Evolutionary conservation across 2,888 invertebrate genomes (phyloP).

Genomic region (Phortica okadai): DNA sequence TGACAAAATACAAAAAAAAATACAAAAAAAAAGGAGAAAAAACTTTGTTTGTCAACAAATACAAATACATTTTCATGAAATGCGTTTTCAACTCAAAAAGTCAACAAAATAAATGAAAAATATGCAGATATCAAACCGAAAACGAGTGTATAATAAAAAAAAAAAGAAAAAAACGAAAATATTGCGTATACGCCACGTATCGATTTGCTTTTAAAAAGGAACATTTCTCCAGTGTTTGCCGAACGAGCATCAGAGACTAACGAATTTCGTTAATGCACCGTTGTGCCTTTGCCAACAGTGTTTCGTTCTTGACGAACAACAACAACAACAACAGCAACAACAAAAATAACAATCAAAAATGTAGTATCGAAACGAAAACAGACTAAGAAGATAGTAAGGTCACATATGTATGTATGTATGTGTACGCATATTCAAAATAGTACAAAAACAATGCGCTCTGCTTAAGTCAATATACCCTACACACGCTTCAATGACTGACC

Average conservation of each 20-base stretch:
- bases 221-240: constrained; percentile 33
- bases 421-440: background rate
- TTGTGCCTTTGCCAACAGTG: constrained; percentile 5
- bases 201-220: constrained; percentile 31
- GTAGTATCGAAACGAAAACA: no score
- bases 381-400: no score
- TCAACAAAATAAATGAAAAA: background rate
- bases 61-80: background rate
- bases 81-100: no score
- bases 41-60: background rate
- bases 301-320: no score
- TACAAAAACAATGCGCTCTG: background rate
- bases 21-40: background rate
- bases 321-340: background rate
- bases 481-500: no score
- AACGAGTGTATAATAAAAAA: background rate
- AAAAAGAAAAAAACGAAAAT: constrained; percentile 3
- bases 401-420: background rate
- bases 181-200: constrained; percentile 28
- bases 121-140: constrained; percentile 22
- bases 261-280: constrained; percentile 43
- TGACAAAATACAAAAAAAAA: background rate
- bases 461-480: no score
- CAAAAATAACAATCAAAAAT: background rate
- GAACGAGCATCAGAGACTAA: constrained; percentile 36